phyloP scores from a whole-genome alignment of 2,797 vertebrate genomes.

The Argyrosomus regius region DNA sequence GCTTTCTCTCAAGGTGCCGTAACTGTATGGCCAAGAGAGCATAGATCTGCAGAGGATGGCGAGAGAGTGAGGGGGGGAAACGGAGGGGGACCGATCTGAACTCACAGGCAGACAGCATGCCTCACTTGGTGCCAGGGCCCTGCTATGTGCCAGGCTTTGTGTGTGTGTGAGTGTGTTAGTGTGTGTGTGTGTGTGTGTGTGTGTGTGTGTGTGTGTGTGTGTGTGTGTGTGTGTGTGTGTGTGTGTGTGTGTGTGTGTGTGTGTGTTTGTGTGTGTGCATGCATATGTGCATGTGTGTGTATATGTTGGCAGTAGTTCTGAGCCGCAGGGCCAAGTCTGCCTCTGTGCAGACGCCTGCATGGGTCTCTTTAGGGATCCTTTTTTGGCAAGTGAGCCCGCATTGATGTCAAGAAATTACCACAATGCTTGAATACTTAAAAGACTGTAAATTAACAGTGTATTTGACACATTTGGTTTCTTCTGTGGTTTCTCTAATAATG shows the following conservation, averaged over 20 bases:
- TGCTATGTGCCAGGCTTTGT: conserved; percentile 17
- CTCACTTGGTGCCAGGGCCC: conserved; percentile 34
- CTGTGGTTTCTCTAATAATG: conserved; percentile 7
- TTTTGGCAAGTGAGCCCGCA: conserved; percentile 39
- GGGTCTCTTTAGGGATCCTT: conserved; percentile 38
- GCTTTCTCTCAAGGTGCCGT: conserved; percentile 7
- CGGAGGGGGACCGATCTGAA: conserved; percentile 22
- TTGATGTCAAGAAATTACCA: conserved; percentile 27
- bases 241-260: conserved; percentile 20
- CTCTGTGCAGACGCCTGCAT: conserved; percentile 42
- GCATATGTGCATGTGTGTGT: not conserved
- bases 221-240: conserved; percentile 22
- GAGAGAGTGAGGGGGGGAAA: conserved; percentile 3
- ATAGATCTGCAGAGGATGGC: conserved; percentile 25
- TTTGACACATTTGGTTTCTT: not conserved
- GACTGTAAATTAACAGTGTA: conserved; percentile 11
- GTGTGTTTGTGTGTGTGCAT: conserved; percentile 10
- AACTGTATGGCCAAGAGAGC: conserved; percentile 1
- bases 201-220: conserved; percentile 18
- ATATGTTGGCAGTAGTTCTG: conserved; percentile 29
- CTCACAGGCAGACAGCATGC: conserved; percentile 40
- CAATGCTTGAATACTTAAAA: conserved; percentile 13
- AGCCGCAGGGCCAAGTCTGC: conserved; percentile 36
- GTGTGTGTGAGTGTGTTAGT: conserved; percentile 24
- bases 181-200: conserved; percentile 26